A percentile compares a stretch with the other conserved stretches of the same genome.
Evolutionary conservation across 2,113 vertebrate species (phyloP).

Genomic region (Azemiops feae): DNA sequence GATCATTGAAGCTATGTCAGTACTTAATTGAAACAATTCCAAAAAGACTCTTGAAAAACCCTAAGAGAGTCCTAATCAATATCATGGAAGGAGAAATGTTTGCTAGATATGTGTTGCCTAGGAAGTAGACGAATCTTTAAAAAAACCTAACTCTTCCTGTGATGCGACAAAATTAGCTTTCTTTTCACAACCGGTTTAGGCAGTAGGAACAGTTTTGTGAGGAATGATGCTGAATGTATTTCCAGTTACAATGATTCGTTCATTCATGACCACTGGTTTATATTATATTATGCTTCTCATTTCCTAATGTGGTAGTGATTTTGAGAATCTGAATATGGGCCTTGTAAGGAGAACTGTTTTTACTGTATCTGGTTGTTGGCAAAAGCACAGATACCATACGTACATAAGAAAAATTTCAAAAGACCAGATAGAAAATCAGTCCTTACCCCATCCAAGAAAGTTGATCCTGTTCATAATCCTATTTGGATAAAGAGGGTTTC

Average conservation of each 20-base stretch:
- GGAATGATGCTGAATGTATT: not conserved
- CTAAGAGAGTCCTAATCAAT: not conserved
- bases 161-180: no score
- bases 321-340: not conserved
- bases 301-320: not conserved
- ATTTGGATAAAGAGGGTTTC: not conserved
- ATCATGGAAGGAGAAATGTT: not conserved
- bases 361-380: not conserved
- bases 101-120: not conserved
- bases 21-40: not conserved
- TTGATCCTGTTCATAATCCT: not conserved
- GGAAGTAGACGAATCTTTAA: not conserved
- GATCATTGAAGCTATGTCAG: not conserved
- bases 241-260: not conserved
- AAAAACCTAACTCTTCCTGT: not conserved
- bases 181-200: not conserved
- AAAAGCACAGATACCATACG: not conserved
- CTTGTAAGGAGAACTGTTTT: not conserved
- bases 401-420: not conserved
- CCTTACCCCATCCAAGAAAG: not conserved
- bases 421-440: not conserved
- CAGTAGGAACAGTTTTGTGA: no score
- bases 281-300: not conserved
- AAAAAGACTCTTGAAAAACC: not conserved
- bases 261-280: not conserved